Evolutionary conservation across 2,888 invertebrate genomes (phyloP).

Genomic region (Erebia palarica): DNA sequence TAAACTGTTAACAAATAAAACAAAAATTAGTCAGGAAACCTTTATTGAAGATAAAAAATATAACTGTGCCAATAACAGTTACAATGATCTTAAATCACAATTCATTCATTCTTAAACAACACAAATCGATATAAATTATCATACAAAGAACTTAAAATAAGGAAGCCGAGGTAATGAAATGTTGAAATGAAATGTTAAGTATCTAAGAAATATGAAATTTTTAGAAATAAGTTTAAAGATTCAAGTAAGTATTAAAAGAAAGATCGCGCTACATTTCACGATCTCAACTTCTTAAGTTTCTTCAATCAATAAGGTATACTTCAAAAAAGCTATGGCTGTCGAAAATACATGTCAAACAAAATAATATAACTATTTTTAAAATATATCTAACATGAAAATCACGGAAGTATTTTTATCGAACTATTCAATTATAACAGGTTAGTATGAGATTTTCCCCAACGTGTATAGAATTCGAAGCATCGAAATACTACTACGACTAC

Average conservation of each 20-base stretch:
- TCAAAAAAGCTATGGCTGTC: constrained; percentile 27
- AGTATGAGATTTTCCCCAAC: too few relatives aligned
- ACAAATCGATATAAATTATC: constrained; percentile 45
- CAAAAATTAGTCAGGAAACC: constrained; percentile 17
- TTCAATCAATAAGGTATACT: constrained; percentile 50
- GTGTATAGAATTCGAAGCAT: too few relatives aligned
- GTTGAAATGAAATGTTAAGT: constrained; percentile 41
- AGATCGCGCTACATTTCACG: constrained; percentile 59
- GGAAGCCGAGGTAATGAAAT: constrained; percentile 76
- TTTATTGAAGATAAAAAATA: constrained; percentile 63
- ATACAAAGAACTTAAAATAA: constrained; percentile 59
- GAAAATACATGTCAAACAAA: constrained; percentile 17
- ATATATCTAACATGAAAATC: not conserved
- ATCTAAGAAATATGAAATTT: constrained; percentile 5
- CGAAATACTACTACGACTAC: too few relatives aligned
- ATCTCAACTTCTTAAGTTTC: constrained; percentile 70
- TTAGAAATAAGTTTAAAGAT: constrained; percentile 17
- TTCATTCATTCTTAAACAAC: constrained; percentile 48
- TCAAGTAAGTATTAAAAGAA: constrained; percentile 30
- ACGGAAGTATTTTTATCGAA: not conserved
- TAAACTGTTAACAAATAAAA: not conserved
- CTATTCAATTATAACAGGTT: not conserved
- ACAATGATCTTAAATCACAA: constrained; percentile 55
- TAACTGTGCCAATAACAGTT: constrained; percentile 46
- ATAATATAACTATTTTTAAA: constrained; percentile 11